A percentile compares a stretch with the other conserved stretches of the same genome.
phyloP scores from a whole-genome alignment of 2,113 vertebrate genomes.

The Trogon surrucura region DNA sequence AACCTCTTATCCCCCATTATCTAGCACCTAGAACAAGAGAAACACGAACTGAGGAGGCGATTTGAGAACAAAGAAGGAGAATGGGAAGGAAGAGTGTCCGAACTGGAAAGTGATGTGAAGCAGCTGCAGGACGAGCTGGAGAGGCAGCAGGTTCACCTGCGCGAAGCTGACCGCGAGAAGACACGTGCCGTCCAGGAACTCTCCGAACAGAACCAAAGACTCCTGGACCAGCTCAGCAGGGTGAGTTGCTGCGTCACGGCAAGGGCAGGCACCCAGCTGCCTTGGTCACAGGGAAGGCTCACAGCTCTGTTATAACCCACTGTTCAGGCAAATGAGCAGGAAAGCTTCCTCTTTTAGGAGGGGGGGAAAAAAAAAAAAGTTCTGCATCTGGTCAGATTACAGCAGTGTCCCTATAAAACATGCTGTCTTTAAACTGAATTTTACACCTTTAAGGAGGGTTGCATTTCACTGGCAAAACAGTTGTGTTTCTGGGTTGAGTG shows the following conservation, averaged over 20 bases:
- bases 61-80: constrained; percentile 95
- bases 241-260: constrained; percentile 74
- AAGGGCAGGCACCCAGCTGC: background rate
- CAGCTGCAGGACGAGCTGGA: constrained; percentile 94
- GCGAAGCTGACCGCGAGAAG: constrained; percentile 91
- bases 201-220: constrained; percentile 96
- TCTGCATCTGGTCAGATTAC: background rate
- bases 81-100: constrained; percentile 95
- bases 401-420: background rate
- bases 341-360: background rate
- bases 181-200: constrained; percentile 89
- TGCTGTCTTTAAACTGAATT: background rate
- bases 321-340: background rate
- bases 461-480: background rate
- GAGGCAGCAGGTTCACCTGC: constrained; percentile 90
- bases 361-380: background rate
- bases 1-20: background rate
- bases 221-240: constrained; percentile 95
- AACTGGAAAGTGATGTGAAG: constrained; percentile 94
- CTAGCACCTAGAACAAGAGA: constrained; percentile 97
- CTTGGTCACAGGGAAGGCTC: background rate
- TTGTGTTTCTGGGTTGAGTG: background rate
- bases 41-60: constrained; percentile 89
- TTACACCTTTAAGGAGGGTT: background rate
- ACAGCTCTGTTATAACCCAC: background rate